phyloP scores from a whole-genome alignment of 2,797 vertebrate genomes.

The Lagorchestes hirsutus region DNA sequence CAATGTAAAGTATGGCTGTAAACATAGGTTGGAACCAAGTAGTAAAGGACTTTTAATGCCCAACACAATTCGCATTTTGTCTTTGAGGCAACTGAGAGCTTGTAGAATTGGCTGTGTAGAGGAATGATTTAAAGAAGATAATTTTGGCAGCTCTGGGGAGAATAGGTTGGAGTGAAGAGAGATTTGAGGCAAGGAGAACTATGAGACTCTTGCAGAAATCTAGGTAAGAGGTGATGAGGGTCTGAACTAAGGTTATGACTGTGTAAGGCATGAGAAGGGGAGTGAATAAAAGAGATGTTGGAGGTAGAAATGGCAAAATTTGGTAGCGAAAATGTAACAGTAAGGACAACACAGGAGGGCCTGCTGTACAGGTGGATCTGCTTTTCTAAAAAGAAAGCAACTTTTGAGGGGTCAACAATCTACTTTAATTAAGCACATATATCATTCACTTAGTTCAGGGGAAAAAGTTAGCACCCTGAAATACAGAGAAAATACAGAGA shows the following conservation, averaged over 20 bases:
- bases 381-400: too few species aligned
- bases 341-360: too few species aligned
- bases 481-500: too few species aligned
- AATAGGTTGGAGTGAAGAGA: background rate
- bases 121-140: background rate
- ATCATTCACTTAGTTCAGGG: too few species aligned
- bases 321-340: background rate
- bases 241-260: background rate
- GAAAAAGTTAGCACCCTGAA: too few species aligned
- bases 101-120: background rate
- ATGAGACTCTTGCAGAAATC: background rate
- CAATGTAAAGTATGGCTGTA: background rate
- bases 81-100: background rate
- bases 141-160: background rate
- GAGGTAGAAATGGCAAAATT: background rate
- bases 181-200: background rate
- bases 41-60: background rate
- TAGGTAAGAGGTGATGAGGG: background rate
- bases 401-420: too few species aligned
- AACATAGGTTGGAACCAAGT: background rate
- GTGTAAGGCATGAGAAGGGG: background rate
- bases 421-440: too few species aligned
- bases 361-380: too few species aligned
- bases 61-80: background rate
- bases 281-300: background rate